Evolutionary conservation across 2,113 vertebrate species (phyloP).

Genomic region (Amphiprion percula): DNA sequence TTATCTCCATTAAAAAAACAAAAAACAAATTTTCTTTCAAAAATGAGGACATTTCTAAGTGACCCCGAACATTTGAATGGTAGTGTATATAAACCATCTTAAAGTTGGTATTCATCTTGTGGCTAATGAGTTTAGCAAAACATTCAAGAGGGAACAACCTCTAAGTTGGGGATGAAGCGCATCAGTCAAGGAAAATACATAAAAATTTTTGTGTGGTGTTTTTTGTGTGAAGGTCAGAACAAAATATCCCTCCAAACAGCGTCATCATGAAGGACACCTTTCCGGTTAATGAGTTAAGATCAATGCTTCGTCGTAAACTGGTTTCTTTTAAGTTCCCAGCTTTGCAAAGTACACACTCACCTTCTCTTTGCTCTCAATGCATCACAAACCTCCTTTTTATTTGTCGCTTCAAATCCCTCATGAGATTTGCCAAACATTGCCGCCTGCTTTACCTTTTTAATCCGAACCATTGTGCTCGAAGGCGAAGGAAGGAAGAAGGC

Average conservation of each 20-base stretch:
- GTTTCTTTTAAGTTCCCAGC: neutral
- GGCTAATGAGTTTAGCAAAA: no score
- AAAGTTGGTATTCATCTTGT: no score
- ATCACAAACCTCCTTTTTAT: slow-evolving; percentile 25
- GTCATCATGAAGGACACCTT: neutral
- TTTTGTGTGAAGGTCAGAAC: neutral
- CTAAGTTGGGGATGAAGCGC: neutral
- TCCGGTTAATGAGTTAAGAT: neutral
- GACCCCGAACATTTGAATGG: no score
- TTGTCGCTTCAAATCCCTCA: slow-evolving; percentile 20
- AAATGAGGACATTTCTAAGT: no score
- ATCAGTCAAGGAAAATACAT: neutral
- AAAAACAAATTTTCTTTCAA: no score
- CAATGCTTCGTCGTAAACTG: neutral
- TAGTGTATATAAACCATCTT: no score
- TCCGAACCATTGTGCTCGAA: neutral
- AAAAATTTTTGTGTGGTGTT: neutral
- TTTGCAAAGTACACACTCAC: neutral
- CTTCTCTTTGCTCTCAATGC: slow-evolving; percentile 9
- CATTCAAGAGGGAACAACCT: no score
- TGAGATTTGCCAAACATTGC: slow-evolving; percentile 14
- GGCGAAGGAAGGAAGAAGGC: slow-evolving; percentile 26
- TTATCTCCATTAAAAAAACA: no score
- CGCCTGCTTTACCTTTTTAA: slow-evolving; percentile 14
- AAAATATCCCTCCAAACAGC: neutral